Base-by-base conservation (phyloP, 2,888 invertebrate genomes). In the Liodrosophila aerea region DNA sequence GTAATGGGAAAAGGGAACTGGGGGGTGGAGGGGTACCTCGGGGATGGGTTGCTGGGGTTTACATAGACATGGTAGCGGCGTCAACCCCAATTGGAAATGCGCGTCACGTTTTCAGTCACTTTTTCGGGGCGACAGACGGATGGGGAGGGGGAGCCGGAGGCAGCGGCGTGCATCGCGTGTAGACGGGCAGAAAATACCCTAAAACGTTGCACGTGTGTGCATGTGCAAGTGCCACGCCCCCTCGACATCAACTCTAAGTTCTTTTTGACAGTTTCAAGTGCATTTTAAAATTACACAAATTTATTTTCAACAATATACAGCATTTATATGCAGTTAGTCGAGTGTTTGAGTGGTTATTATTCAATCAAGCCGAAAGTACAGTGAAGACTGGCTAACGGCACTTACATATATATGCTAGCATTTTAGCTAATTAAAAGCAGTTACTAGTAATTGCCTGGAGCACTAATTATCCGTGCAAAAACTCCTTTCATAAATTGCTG, bases 61-160 rank as follows among this genome's bases (percentile, higher is more conserved):
- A 36, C 16, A 44, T 51, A 51, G 50, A 57, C 31, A 45, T 15
- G 50, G 33, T 5, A 12, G n/a, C 12, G 0, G 27, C 58, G 43
- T 52, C 72, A 64, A 47, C 51, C 45, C 52, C 56, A 46, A 54
- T 75, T 73, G 16, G 61, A 45, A 59, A 78, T 78, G 66, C 77
- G 18, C 67, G 68, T 80, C 77, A 80, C 77, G 77, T 78, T 75
- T 65, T 73, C 51, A 63, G 80, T 67, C 67, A 76, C 70, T 78
- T 78, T 77, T 80, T 65, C n/a, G 40, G 65, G 62, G 64, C 59
- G 75, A 63, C 67, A 65, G 67, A 51, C 61, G 52, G n/a, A n/a
- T n/a, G n/a, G n/a, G n/a, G n/a, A n/a, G n/a, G n/a, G n/a, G n/a
- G n/a, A n/a, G n/a, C n/a, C n/a, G 56, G 51, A 68, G 71, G 57